Evolutionary conservation across 1,140 invertebrate genomes (phyloP), one percentile per base, ranked within the genome.

Genomic region (Belonocnema kinseyi): DNA sequence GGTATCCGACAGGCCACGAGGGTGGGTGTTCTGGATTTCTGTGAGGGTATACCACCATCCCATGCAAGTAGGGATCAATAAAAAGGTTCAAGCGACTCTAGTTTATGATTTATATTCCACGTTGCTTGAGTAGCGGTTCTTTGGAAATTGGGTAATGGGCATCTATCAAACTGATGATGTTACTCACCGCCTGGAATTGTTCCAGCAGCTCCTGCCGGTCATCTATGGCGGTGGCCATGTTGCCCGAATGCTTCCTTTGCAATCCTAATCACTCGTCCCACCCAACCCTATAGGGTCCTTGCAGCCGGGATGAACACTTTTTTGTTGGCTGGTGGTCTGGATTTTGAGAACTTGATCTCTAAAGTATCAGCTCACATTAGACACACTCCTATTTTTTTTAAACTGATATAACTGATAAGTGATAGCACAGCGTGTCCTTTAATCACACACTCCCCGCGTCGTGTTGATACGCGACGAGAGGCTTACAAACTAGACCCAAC

Each of bases 201-300:
- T 91, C 88, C 78, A 90, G 80, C 76, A 91, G 82, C 79, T 91
- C 90, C 84, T 90, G 89, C 86, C 88, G 89, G 85, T 90, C 89
- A 87, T 91, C 90, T 78, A 90, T 89, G 77, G 88, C 77, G 81
- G 90, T 90, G 85, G 90, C 89, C 90, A 91, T 91, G 87, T 89
- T 90, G 87, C 19, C 77, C 78, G 81, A 13, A 33, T 40, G 46
- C 21, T 33, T 66, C 21, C 21, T 26, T 26, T 61, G 16, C 26
- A 61, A 21, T 66, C 26, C 61, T 46, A 66, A 66, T 40, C 61
- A 66, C 61, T 66, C 40, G 26, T 66, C 33, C 26, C 26, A 66
- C 61, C 26, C 61, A 66, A 66, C 33, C 26, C 61, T 66, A 61
- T 12, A 33, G 58, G 58, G 58, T 66, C 26, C 26, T 66, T 66